These are phyloP conservation scores for Pipa parva DNA, from an alignment of 2,113 vertebrate species.

Conservation along the genomic window DNA sequence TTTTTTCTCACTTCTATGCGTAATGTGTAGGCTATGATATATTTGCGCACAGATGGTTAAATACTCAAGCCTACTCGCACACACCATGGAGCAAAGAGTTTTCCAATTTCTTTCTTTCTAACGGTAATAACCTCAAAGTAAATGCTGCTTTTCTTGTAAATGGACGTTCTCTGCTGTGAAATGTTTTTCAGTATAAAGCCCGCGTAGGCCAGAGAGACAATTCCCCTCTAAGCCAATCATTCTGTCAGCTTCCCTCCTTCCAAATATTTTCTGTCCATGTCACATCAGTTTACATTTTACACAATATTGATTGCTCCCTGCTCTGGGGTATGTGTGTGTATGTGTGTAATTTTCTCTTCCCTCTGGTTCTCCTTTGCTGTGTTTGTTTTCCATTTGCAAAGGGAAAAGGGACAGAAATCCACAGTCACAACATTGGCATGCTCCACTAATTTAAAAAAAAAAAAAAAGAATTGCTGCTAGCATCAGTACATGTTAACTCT, in stretches of 20 bases:
- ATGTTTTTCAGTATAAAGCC: neutral
- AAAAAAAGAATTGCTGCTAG: slow-evolving; percentile 22
- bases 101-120: too few species aligned
- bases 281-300: slow-evolving; percentile 29
- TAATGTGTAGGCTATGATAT: too few species aligned
- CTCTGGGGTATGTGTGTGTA: slow-evolving; percentile 35
- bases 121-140: neutral
- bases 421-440: slow-evolving; percentile 37
- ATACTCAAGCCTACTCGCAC: too few species aligned
- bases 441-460: slow-evolving; percentile 26
- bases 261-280: slow-evolving; percentile 35
- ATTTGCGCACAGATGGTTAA: too few species aligned
- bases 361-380: slow-evolving; percentile 11
- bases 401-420: slow-evolving; percentile 36
- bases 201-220: slow-evolving; percentile 9
- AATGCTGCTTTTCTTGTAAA: neutral
- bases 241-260: slow-evolving; percentile 5
- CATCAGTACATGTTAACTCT: neutral
- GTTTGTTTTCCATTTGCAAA: slow-evolving; percentile 47
- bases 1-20: too few species aligned
- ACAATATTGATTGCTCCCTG: slow-evolving; percentile 38
- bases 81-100: too few species aligned
- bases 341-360: slow-evolving; percentile 20
- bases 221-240: slow-evolving; percentile 32
- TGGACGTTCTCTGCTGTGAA: slow-evolving; percentile 3